Evolutionary conservation across 1,140 invertebrate species (phyloP).

Genomic region (Drosophila eugracilis): DNA sequence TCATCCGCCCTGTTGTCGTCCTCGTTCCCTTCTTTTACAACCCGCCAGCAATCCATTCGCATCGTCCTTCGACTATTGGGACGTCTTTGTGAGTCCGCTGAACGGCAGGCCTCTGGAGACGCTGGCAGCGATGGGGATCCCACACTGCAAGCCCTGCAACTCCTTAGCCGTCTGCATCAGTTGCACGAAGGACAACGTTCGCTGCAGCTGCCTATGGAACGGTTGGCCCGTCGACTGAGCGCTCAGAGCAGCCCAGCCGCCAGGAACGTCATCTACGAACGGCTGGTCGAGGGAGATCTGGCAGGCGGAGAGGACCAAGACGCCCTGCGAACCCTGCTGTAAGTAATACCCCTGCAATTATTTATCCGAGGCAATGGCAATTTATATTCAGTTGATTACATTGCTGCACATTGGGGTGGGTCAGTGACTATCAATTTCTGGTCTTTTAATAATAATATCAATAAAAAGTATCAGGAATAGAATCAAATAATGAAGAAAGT

Average conservation of each 20-base stretch:
- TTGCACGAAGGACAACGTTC: slow-evolving; percentile 58
- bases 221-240: slow-evolving; percentile 49
- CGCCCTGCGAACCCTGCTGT: slow-evolving; percentile 58
- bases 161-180: slow-evolving; percentile 70
- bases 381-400: slow-evolving; percentile 27
- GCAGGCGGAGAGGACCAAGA: slow-evolving; percentile 64
- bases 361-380: slow-evolving; percentile 9
- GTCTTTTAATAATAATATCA: too few relatives aligned
- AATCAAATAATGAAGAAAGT: too few relatives aligned
- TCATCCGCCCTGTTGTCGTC: slow-evolving; percentile 1
- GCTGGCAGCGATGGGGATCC: slow-evolving; percentile 9
- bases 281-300: slow-evolving; percentile 51
- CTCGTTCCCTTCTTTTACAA: not conserved
- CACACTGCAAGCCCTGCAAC: slow-evolving; percentile 53
- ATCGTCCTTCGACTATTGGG: slow-evolving; percentile 60
- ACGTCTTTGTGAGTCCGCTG: slow-evolving; percentile 41
- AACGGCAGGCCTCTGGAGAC: slow-evolving; percentile 11
- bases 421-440: not conserved
- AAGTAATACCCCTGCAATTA: slow-evolving; percentile 50
- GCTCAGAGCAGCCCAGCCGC: slow-evolving; percentile 37
- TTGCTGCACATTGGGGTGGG: not conserved
- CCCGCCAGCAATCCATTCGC: slow-evolving; percentile 63
- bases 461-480: too few relatives aligned
- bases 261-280: slow-evolving; percentile 54
- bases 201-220: slow-evolving; percentile 61